Conservation (phyloP, 2,797 vertebrate species). For the Acipenser ruthenus region DNA sequence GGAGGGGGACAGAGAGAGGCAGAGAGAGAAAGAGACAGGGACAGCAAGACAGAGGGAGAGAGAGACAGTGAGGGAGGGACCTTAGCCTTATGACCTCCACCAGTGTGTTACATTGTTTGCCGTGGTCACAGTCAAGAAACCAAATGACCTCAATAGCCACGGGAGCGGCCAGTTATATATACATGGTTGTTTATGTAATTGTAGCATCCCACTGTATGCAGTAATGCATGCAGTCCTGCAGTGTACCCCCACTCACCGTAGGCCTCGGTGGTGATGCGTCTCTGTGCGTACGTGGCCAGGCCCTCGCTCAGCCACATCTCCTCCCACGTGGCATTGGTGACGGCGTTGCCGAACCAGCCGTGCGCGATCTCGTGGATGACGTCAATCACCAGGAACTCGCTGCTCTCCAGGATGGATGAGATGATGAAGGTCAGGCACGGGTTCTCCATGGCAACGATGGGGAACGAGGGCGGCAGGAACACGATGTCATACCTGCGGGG, state of each 20-base stretch:
- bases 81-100: too few species aligned
- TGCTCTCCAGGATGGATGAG: constrained; percentile 91
- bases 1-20: not conserved
- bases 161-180: too few species aligned
- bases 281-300: constrained; percentile 87
- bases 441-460: constrained; percentile 97
- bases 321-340: constrained; percentile 94
- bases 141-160: too few species aligned
- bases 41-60: not conserved
- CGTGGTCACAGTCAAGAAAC: too few species aligned
- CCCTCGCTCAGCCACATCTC: constrained; percentile 98
- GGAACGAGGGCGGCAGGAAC: constrained; percentile 92
- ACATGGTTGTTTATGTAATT: too few species aligned
- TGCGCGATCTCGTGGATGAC: constrained; percentile 91
- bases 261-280: constrained; percentile 86
- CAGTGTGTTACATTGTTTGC: too few species aligned
- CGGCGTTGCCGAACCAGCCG: constrained; percentile 93
- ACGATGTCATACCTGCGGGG: constrained; percentile 84
- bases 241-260: constrained; percentile 55
- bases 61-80: not conserved
- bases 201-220: too few species aligned
- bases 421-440: constrained; percentile 96
- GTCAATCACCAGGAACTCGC: constrained; percentile 87
- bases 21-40: not conserved
- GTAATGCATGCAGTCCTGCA: too few species aligned